Conservation (phyloP, 2,113 vertebrate genomes). For the Ardeotis arabs region DNA sequence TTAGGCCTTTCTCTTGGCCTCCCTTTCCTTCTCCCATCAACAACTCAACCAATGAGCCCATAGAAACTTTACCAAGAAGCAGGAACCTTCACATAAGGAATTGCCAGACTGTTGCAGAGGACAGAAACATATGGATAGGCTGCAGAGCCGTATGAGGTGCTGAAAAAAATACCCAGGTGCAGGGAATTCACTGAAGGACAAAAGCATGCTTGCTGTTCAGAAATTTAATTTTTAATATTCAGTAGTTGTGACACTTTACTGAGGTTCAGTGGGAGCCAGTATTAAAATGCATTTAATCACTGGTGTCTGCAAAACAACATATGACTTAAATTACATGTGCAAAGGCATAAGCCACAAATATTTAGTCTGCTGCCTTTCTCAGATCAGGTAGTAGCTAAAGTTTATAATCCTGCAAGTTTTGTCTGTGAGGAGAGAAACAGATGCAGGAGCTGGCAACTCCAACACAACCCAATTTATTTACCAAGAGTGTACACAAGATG, state of each 20-base stretch:
- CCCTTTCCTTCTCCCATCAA: not conserved
- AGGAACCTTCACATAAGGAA: not conserved
- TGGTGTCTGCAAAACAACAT: slow-evolving; percentile 21
- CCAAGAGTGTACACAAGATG: not conserved
- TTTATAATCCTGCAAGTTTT: not conserved
- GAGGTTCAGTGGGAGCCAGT: slow-evolving; percentile 24
- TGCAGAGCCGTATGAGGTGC: not conserved
- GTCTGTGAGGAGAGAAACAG: not conserved
- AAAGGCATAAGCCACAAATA: slow-evolving; percentile 32
- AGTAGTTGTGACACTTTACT: not conserved
- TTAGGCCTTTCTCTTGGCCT: not conserved
- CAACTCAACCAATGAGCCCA: not conserved
- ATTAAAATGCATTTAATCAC: slow-evolving; percentile 11
- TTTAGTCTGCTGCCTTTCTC: not conserved
- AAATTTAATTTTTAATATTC: slow-evolving; percentile 36
- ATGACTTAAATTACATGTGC: slow-evolving; percentile 10
- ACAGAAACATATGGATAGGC: not conserved
- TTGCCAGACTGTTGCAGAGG: not conserved
- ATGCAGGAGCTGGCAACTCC: not conserved
- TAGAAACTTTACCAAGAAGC: not conserved
- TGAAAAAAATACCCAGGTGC: slow-evolving; percentile 36
- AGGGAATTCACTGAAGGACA: slow-evolving; percentile 39
- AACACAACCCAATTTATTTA: not conserved
- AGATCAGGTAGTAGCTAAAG: not conserved
- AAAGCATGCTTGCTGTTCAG: slow-evolving; percentile 25